Conservation (phyloP, 2,888 invertebrate genomes). For the Drosophila gaucha region DNA sequence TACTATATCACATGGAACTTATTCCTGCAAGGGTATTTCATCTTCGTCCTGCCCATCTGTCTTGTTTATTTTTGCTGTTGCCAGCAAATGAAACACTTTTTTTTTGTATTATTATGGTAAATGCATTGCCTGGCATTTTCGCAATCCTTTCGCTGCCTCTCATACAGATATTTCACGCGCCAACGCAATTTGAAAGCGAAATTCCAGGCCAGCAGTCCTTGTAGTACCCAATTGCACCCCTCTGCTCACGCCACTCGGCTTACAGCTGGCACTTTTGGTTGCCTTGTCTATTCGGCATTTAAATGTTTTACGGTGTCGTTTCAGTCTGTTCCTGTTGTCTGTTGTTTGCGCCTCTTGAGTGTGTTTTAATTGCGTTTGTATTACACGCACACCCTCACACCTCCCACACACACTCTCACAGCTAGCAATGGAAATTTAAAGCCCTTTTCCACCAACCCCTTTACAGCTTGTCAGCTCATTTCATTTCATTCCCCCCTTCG, state of each 20-base stretch:
- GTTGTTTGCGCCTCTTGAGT: conserved; percentile 76
- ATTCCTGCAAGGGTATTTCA: background rate
- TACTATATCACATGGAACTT: background rate
- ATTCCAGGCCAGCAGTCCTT: conserved; percentile 52
- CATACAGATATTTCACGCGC: conserved; percentile 68
- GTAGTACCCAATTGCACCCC: background rate
- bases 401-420: conserved; percentile 17
- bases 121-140: conserved; percentile 67
- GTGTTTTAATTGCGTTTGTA: conserved; percentile 81
- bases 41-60: background rate
- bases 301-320: conserved; percentile 78
- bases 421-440: conserved; percentile 74
- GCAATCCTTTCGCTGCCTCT: conserved; percentile 60
- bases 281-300: conserved; percentile 75
- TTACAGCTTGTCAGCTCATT: conserved; percentile 48
- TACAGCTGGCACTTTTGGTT: conserved; percentile 28
- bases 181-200: conserved; percentile 78
- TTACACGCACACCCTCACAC: conserved; percentile 65
- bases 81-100: conserved; percentile 53
- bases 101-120: conserved; percentile 27
- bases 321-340: conserved; percentile 57
- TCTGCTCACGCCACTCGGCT: background rate
- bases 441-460: conserved; percentile 46
- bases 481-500: background rate
- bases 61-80: conserved; percentile 8